Base-by-base conservation (phyloP, 2,113 vertebrate species). In the Caretta caretta region DNA sequence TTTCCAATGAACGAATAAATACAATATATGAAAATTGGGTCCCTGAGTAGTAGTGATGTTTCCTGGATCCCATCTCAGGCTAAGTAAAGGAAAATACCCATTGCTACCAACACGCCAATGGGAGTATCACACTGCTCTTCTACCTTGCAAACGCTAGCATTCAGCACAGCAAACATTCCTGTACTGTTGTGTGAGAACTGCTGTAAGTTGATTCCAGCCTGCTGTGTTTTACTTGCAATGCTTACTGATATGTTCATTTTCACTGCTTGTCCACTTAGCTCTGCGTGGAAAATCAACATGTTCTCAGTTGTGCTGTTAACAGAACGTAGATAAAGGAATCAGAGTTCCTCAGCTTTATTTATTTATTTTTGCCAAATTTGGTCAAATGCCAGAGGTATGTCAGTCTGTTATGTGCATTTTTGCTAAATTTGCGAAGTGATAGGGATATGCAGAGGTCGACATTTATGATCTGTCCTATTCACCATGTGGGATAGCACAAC, bases 1-100 rank as follows among this genome's bases (percentile, higher is more conserved):
- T 93, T 92, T 81, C 25, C 31, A 81, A n/a, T 4, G 8, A 59
- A 10, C 46, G 12, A 76, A 76, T 25, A 35, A 16, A 49, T 4
- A 5, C 76, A 56, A 27, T 62, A 88, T 50, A 50, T 46, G 46
- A 59, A 83, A 94, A 46, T 46, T 17, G 84, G 8, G 56, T 48
- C 2, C 5, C 10, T 62, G 8, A 35, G n/a, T 35, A 86, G 51
- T 90, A 82, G 20, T 46, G 46, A 48, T 13, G 5, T 80, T 94
- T 88, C 46, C 14, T 9, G 76, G 76, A 31, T 62, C 56, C 86
- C 31, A 62, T 9, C 62, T 89, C 72, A 80, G 95, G 83, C 83
- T 27, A 76, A 82, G 8, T 89, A 82, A 94, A 86, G 38, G 35
- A 57, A 94, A 94, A 78, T 25, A 86, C 76, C n/a, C 81, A 62